Evolutionary conservation across 2,113 vertebrate species (phyloP).

Genomic region (Scomber japonicus): DNA sequence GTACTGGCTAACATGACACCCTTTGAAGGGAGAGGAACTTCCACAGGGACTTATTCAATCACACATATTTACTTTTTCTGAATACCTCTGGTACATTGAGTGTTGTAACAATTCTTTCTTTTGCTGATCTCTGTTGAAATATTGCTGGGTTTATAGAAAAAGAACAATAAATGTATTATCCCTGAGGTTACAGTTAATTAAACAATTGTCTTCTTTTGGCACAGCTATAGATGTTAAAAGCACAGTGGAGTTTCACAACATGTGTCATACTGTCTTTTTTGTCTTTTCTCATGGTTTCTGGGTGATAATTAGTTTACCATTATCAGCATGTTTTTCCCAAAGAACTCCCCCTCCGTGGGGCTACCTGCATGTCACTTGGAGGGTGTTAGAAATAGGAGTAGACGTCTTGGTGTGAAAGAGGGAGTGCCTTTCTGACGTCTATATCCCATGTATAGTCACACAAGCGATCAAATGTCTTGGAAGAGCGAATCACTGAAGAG

Average conservation of each 20-base stretch:
- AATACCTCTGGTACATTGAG: conserved; percentile 44
- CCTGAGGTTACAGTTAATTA: background rate
- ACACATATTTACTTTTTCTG: conserved; percentile 58
- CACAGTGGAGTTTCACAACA: background rate
- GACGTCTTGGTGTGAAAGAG: conserved; percentile 66
- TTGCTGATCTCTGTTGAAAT: background rate
- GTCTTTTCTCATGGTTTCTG: background rate
- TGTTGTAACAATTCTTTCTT: background rate
- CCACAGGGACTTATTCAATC: conserved; percentile 69
- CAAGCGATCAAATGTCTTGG: conserved; percentile 87
- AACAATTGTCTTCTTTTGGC: background rate
- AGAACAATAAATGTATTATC: background rate
- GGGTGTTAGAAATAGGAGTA: conserved; percentile 83
- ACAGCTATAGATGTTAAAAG: background rate
- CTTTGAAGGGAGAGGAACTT: conserved; percentile 42
- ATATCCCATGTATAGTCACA: conserved; percentile 89
- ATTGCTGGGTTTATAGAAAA: background rate
- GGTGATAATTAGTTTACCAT: conserved; percentile 23
- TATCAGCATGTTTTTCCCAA: conserved; percentile 27
- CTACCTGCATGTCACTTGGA: conserved; percentile 47
- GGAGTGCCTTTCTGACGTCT: conserved; percentile 72
- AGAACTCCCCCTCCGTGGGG: conserved; percentile 4
- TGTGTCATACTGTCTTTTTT: background rate
- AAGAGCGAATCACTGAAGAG: conserved; percentile 88
- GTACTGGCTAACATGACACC: conserved; percentile 64